Evolutionary conservation across 2,797 vertebrate species (phyloP), one percentile per base, ranked within the genome.

Genomic region (Decapterus maruadsi): DNA sequence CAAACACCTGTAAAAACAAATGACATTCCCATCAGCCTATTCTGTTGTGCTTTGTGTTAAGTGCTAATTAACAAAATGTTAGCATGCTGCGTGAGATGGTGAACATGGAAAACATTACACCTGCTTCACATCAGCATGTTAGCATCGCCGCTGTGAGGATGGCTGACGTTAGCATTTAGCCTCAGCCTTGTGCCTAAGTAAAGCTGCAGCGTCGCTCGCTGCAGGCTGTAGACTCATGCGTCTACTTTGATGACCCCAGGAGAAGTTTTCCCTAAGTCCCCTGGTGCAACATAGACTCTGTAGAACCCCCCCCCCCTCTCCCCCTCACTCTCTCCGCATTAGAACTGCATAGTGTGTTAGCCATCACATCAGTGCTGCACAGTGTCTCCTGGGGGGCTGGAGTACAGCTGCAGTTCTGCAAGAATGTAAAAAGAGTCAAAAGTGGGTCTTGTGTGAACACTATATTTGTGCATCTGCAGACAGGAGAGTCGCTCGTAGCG

Each of bases 401-500:
- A 70, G 58, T 72, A 77, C 79, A 82, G 80, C 74, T 87, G 85
- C 80, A 68, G 67, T 68, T 84, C 69, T 80, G 69, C 65, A 57
- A 78, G 72, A 54, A 58, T 67, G 54, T 56, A 57, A 34, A 66
- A 75, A 26, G 3, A 78, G 64, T 64, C 51, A 42, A 60, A 81
- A 76, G 57, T 64, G 67, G 46, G 61, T 62, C 72, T 71, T 31
- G 72, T 75, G 38, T 72, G 78, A 65, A 43, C 19, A 1, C 71
- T 38, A 70, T 66, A 56, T 62, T 57, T 54, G 26, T 65, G 31
- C 45, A 48, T 78, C 72, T 72, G 71, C 53, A 55, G 56, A 61
- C 65, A 75, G 17, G 31, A 72, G 29, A 59, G 40, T 3, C 26
- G 29, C 60, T 48, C 51, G 67, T 65, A 78, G 78, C 66, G 57